Evolutionary conservation across 2,797 vertebrate species (phyloP).

Genomic region (Pyrrhura leucotis): DNA sequence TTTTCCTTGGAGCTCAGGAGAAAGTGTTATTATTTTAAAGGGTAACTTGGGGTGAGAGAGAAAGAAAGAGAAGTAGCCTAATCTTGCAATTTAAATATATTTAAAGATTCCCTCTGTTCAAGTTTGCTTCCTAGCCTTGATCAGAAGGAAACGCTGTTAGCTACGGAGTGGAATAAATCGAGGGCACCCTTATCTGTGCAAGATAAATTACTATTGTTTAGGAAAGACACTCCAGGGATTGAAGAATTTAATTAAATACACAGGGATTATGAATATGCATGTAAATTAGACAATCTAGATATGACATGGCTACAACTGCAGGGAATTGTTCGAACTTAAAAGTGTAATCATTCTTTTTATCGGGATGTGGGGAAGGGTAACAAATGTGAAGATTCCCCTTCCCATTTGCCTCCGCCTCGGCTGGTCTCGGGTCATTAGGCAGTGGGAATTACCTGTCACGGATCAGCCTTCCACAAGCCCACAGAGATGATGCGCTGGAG

Average conservation of each 20-base stretch:
- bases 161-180: constrained; percentile 71
- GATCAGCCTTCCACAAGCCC: constrained; percentile 16
- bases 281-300: constrained; percentile 73
- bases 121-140: constrained; percentile 60
- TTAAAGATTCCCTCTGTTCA: constrained; percentile 41
- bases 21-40: constrained; percentile 36
- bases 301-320: constrained; percentile 71
- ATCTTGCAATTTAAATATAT: constrained; percentile 63
- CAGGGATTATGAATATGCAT: constrained; percentile 78
- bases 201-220: constrained; percentile 80
- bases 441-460: constrained; percentile 53
- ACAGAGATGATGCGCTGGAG: background rate
- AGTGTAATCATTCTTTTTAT: constrained; percentile 66
- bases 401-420: background rate
- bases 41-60: constrained; percentile 35
- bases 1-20: background rate
- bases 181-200: constrained; percentile 73
- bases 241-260: constrained; percentile 80
- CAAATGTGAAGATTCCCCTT: constrained; percentile 52
- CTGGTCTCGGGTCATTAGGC: constrained; percentile 66
- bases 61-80: constrained; percentile 27
- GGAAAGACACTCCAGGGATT: constrained; percentile 74
- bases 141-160: constrained; percentile 70
- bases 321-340: constrained; percentile 69
- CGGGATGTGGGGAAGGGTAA: constrained; percentile 49